A percentile compares a stretch with the other conserved stretches of the same genome.
Evolutionary conservation across 2,888 invertebrate genomes (phyloP).

Genomic region (Neoscelio sp.): DNA sequence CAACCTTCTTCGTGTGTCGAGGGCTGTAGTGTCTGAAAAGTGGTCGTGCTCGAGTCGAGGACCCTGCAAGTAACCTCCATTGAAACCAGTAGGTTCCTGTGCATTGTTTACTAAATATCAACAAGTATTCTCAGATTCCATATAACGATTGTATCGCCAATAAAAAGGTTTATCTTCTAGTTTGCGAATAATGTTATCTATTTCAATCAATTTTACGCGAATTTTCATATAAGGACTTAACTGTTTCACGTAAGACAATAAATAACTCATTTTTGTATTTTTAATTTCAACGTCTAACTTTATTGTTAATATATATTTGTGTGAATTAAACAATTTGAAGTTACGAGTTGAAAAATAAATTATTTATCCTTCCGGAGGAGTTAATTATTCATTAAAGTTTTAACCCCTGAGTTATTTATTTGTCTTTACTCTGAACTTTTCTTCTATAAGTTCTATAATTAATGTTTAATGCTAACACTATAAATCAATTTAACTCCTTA

Average conservation of each 20-base stretch:
- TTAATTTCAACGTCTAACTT: too few species aligned
- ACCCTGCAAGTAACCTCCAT: slow-evolving; percentile 39
- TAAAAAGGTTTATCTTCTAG: slow-evolving; percentile 28
- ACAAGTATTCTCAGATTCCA: slow-evolving; percentile 45
- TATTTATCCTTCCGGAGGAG: too few species aligned
- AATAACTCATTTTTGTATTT: too few species aligned
- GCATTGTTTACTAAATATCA: slow-evolving; percentile 59
- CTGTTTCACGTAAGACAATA: too few species aligned
- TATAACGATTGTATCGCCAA: slow-evolving; percentile 15
- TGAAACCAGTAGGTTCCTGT: slow-evolving; percentile 32
- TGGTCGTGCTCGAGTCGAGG: slow-evolving; percentile 66
- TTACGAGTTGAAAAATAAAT: too few species aligned
- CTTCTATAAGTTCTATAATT: too few species aligned
- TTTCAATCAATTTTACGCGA: slow-evolving; percentile 1
- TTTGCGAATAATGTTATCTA: slow-evolving; percentile 43
- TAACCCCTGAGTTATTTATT: too few species aligned
- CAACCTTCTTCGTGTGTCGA: slow-evolving; percentile 64
- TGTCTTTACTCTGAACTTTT: too few species aligned
- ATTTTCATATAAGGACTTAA: slow-evolving; percentile 9
- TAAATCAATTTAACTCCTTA: background rate
- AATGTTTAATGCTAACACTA: background rate
- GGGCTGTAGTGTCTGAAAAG: slow-evolving; percentile 63
- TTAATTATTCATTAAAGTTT: too few species aligned
- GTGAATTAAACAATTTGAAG: too few species aligned
- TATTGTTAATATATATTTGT: too few species aligned